Percentiles rank a stretch among this genome's conserved stretches.
Evolutionary conservation across 92 coral and sea anemone genomes (phyloP).

Genomic region (Zoanthus gigantus): DNA sequence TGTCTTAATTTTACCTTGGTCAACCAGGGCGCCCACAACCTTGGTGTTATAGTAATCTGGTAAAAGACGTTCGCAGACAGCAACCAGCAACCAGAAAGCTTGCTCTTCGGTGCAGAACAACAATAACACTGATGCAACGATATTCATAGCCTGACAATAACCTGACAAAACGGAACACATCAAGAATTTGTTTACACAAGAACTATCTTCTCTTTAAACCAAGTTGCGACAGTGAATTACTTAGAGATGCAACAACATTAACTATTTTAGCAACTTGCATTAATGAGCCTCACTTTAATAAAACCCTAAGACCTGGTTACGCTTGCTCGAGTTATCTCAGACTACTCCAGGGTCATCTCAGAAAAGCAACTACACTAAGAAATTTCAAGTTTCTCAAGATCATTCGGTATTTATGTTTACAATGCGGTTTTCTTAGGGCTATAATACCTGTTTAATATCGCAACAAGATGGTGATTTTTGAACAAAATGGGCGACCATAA

Average conservation of each 20-base stretch:
- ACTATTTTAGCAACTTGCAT: no score
- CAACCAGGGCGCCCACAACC: constrained; percentile 98
- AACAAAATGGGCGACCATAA: neutral
- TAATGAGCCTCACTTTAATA: no score
- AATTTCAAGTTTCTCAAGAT: no score
- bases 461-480: neutral
- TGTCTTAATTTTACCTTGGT: constrained; percentile 78
- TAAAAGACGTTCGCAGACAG: constrained; percentile 96
- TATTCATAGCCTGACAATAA: constrained; percentile 99
- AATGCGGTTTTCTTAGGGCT: no score
- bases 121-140: constrained; percentile 93
- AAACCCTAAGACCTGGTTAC: no score
- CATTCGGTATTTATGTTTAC: no score
- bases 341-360: no score
- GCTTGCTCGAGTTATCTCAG: no score
- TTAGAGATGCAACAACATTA: no score
- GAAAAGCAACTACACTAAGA: no score
- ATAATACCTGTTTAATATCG: neutral
- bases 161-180: constrained; percentile 57
- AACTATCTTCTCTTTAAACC: no score
- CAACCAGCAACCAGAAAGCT: constrained; percentile 98
- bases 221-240: no score
- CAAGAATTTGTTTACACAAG: neutral
- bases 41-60: constrained; percentile 98
- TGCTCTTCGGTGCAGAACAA: constrained; percentile 98